These are phyloP conservation scores for Probosciger aterrimus DNA, from an alignment of 2,113 vertebrate species.

Conservation along the genomic window DNA sequence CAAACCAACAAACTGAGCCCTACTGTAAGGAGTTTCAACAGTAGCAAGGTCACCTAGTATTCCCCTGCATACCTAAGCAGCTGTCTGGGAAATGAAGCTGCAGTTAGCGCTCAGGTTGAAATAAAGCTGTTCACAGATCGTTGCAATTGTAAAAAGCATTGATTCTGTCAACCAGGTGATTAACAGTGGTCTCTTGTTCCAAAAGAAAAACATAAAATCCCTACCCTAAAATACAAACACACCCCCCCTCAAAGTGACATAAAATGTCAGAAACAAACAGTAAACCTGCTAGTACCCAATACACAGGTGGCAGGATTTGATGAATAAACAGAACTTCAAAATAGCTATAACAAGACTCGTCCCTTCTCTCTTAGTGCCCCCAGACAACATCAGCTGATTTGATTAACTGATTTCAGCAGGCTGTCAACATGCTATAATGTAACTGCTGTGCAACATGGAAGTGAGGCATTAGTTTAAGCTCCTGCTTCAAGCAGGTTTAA, in stretches of 20 bases:
- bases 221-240: background rate
- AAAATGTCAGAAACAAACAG: background rate
- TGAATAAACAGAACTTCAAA: background rate
- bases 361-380: background rate
- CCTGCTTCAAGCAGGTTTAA: background rate
- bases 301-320: background rate
- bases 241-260: background rate
- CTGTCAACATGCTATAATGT: background rate
- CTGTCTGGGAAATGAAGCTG: background rate
- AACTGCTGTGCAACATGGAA: background rate
- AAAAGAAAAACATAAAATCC: background rate
- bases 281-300: background rate
- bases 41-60: background rate
- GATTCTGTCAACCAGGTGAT: background rate
- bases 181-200: background rate
- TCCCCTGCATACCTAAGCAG: background rate
- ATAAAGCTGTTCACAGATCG: background rate
- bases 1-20: background rate
- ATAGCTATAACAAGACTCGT: background rate
- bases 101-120: background rate
- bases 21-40: background rate
- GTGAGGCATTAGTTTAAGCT: background rate
- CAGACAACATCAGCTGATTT: background rate
- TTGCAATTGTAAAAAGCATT: background rate
- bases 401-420: background rate